These are phyloP conservation scores for Myotis pilosus DNA, from an alignment of 2,797 vertebrate species.

Conservation along the genomic window DNA sequence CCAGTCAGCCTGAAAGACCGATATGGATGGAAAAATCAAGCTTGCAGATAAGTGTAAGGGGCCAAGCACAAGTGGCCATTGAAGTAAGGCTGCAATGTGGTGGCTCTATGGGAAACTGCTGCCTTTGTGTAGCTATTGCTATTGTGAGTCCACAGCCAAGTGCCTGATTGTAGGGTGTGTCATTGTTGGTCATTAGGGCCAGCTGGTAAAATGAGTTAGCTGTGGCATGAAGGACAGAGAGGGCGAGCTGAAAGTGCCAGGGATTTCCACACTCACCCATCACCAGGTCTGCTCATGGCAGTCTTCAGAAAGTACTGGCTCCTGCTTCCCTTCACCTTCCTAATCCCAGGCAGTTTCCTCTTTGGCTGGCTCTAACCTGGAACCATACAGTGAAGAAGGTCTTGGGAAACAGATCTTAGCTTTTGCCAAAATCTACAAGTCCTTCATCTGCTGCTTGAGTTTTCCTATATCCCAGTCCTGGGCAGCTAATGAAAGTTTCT, in stretches of 20 bases:
- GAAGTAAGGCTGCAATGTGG: neutral
- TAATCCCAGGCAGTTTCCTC: neutral
- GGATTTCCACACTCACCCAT: neutral
- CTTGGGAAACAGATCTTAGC: neutral
- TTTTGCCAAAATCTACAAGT: neutral
- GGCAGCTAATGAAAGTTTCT: neutral
- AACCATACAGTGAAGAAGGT: neutral
- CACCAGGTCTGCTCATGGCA: neutral
- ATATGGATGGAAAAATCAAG: neutral
- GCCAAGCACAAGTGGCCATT: neutral
- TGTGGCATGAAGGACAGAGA: neutral
- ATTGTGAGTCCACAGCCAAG: neutral
- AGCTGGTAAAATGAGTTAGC: neutral
- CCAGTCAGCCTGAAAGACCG: neutral
- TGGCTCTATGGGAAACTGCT: neutral
- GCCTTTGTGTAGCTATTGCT: neutral
- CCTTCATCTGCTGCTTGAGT: neutral
- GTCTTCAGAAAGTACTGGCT: neutral
- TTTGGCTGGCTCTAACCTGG: neutral
- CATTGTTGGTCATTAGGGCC: neutral
- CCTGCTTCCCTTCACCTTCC: neutral
- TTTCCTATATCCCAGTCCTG: neutral
- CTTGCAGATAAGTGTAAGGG: neutral
- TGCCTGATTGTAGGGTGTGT: neutral
- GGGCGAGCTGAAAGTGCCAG: neutral